These are phyloP conservation scores for Nerophis lumbriciformis DNA, from an alignment of 2,113 vertebrate species.

Conservation along the genomic window DNA sequence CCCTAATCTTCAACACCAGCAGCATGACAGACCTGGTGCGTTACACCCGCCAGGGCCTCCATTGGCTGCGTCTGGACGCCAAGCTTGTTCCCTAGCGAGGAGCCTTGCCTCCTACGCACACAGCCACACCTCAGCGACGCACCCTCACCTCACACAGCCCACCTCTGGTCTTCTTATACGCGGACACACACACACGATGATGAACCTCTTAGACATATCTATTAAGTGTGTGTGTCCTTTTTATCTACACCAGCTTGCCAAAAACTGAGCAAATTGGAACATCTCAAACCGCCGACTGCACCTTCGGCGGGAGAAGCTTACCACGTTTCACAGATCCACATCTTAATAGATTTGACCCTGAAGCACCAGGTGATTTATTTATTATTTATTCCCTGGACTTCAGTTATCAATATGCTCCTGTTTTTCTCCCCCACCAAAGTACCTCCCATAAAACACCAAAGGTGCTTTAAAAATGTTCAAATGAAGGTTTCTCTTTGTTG, in stretches of 20 bases:
- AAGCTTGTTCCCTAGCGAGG: conserved; percentile 76
- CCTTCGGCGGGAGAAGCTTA: conserved; percentile 34
- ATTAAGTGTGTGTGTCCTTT: conserved; percentile 79
- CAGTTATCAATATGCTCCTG: conserved; percentile 56
- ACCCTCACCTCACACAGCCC: conserved; percentile 13
- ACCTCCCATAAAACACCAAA: conserved; percentile 77
- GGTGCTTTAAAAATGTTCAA: conserved; percentile 75
- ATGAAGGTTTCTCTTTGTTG: conserved; percentile 69
- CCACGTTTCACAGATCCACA: conserved; percentile 35
- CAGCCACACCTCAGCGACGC: conserved; percentile 39
- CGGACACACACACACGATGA: conserved; percentile 21
- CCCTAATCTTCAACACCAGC: conserved; percentile 96
- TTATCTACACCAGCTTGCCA: conserved; percentile 75
- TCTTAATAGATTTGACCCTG: conserved; percentile 39
- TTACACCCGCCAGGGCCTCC: conserved; percentile 93
- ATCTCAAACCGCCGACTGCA: conserved; percentile 37
- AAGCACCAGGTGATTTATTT: conserved; percentile 48
- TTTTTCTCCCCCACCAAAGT: conserved; percentile 71
- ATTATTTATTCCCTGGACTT: conserved; percentile 46
- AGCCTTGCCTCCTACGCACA: conserved; percentile 29
- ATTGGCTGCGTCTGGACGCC: conserved; percentile 94
- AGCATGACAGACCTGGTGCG: conserved; percentile 98
- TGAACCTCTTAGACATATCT: conserved; percentile 63
- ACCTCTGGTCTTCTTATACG: conserved; percentile 43
- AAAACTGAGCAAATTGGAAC: conserved; percentile 65